Conservation (phyloP, 1,140 invertebrate species). For the Leptonema lineaticorne region DNA sequence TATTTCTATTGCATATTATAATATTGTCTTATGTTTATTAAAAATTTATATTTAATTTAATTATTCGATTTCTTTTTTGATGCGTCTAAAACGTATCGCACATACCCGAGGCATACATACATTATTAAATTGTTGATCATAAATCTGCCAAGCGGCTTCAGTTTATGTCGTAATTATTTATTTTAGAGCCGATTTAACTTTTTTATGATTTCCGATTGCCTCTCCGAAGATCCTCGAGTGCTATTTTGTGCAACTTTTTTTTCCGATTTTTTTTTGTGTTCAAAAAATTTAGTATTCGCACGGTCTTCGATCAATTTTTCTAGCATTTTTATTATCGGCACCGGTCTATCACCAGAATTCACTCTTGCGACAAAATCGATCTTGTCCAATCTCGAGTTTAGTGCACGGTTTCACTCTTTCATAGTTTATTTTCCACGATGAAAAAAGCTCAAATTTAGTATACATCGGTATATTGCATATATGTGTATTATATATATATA, state of each 20-base stretch:
- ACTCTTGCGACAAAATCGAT: background rate
- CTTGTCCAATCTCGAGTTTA: background rate
- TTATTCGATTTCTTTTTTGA: too few species aligned
- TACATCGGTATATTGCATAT: too few species aligned
- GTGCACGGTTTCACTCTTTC: background rate
- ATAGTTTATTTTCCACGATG: background rate
- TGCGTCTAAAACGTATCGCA: too few species aligned
- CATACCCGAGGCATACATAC: too few species aligned
- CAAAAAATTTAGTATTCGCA: too few species aligned
- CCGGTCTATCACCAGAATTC: background rate
- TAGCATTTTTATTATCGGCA: too few species aligned
- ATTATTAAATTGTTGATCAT: background rate
- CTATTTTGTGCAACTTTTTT: background rate
- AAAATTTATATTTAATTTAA: too few species aligned
- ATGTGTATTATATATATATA: too few species aligned
- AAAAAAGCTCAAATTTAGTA: too few species aligned
- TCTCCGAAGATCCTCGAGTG: background rate
- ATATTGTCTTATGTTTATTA: too few species aligned
- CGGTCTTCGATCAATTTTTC: too few species aligned
- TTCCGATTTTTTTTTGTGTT: background rate
- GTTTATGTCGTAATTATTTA: conserved; percentile 12
- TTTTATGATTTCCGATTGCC: conserved; percentile 8
- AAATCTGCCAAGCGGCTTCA: background rate
- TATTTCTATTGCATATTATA: too few species aligned
- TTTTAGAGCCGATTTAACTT: conserved; percentile 7